Evolutionary conservation across 2,797 vertebrate genomes (phyloP).

Genomic region (Echiichthys vipera): DNA sequence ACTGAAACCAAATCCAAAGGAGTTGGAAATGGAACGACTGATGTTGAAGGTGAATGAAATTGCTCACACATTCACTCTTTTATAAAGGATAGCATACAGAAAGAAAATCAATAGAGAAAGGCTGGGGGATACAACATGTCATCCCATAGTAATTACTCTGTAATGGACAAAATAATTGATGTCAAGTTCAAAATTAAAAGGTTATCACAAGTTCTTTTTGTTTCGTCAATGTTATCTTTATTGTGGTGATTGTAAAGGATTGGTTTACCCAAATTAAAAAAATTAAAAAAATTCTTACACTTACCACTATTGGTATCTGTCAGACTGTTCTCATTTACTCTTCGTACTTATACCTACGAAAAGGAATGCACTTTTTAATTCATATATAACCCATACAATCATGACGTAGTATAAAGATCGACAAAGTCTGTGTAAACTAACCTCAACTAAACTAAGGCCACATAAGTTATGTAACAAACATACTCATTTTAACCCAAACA

Average conservation of each 20-base stretch:
- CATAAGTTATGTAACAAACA: too few species aligned
- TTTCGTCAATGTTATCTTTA: background rate
- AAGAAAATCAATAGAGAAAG: conserved; percentile 19
- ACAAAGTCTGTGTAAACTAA: too few species aligned
- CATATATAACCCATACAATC: too few species aligned
- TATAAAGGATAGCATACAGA: conserved; percentile 18
- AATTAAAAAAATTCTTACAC: fast-evolving
- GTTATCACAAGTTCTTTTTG: conserved; percentile 2
- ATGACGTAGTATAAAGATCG: too few species aligned
- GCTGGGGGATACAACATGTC: conserved; percentile 3
- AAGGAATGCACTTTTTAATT: too few species aligned
- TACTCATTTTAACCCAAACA: too few species aligned
- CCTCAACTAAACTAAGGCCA: too few species aligned
- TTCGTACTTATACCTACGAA: too few species aligned
- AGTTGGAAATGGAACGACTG: conserved; percentile 51
- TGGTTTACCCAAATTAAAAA: background rate
- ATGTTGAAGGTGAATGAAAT: conserved; percentile 66
- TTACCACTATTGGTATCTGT: background rate
- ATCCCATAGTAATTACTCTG: conserved; percentile 24
- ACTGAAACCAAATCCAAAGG: conserved; percentile 59
- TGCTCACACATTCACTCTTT: conserved; percentile 43
- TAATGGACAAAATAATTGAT: conserved; percentile 38
- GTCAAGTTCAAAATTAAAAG: conserved; percentile 27
- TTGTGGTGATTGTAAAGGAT: background rate
- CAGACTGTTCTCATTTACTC: too few species aligned